Evolutionary conservation across 2,888 invertebrate species (phyloP).

Genomic region (Euphydryas editha): DNA sequence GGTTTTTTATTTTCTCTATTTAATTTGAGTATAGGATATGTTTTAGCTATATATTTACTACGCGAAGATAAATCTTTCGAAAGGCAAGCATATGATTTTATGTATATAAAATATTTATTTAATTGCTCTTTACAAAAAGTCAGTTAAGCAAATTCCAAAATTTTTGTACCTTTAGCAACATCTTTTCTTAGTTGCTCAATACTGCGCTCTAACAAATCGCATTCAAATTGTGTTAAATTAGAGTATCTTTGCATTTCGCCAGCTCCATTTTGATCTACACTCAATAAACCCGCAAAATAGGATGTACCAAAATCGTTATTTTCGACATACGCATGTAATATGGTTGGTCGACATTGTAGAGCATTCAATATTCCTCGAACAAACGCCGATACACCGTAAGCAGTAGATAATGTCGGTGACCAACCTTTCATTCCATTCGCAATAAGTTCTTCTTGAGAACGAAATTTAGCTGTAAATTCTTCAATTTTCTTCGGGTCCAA

Average conservation of each 20-base stretch:
- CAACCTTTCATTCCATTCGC: conserved; percentile 85
- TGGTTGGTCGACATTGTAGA: conserved; percentile 53
- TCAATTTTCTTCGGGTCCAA: conserved; percentile 70
- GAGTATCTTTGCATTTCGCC: conserved; percentile 60
- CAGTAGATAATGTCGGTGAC: conserved; percentile 85
- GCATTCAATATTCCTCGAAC: conserved; percentile 81
- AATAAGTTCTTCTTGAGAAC: conserved; percentile 81
- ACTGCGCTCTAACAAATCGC: conserved; percentile 58
- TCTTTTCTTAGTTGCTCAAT: conserved; percentile 62
- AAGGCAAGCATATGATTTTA: no score
- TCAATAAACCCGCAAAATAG: conserved; percentile 62
- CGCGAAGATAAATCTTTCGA: no score
- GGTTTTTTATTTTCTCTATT: conserved; percentile 42
- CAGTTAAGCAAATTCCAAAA: conserved; percentile 54
- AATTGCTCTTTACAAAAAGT: neutral
- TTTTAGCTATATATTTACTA: neutral
- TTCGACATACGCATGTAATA: conserved; percentile 62
- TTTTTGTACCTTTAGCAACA: conserved; percentile 57
- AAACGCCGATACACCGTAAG: conserved; percentile 85
- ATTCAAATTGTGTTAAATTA: conserved; percentile 58
- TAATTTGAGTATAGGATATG: neutral
- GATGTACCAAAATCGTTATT: conserved; percentile 71
- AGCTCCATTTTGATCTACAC: conserved; percentile 55
- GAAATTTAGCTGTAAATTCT: conserved; percentile 66
- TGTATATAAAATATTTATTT: no score